phyloP scores from a whole-genome alignment of 1,140 invertebrate species.

The Caerostris darwini region DNA sequence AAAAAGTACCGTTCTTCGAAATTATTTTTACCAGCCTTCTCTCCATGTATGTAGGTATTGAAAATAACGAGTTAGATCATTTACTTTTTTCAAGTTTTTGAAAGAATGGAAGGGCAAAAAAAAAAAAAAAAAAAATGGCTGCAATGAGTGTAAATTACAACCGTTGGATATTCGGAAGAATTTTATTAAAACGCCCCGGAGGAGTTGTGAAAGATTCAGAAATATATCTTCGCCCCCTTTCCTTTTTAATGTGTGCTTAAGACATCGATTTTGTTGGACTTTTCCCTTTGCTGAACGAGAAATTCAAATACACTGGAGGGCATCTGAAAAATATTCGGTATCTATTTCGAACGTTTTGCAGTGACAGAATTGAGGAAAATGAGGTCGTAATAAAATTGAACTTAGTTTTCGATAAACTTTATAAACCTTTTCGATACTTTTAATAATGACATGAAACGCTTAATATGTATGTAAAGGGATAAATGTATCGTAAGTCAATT shows the following conservation, averaged over 20 bases:
- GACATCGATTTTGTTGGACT: conserved; percentile 35
- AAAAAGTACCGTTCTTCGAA: conserved; percentile 1
- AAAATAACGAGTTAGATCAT: conserved; percentile 55
- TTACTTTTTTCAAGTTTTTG: conserved; percentile 41
- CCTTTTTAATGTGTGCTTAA: conserved; percentile 48
- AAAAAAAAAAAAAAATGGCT: background rate
- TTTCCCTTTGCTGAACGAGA: background rate
- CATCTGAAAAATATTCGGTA: background rate
- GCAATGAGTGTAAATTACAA: conserved; percentile 38
- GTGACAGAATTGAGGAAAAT: background rate
- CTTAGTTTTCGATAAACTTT: background rate
- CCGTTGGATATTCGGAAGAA: conserved; percentile 27
- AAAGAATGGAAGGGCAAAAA: background rate
- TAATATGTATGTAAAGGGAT: background rate
- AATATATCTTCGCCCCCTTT: conserved; percentile 42
- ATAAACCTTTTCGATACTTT: background rate
- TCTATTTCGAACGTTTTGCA: background rate
- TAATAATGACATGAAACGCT: background rate
- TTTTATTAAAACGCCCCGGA: conserved; percentile 50
- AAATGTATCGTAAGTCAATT: background rate
- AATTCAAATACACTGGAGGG: background rate
- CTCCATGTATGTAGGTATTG: conserved; percentile 27
- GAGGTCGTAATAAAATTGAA: background rate
- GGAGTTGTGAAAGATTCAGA: conserved; percentile 21
- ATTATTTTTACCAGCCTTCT: conserved; percentile 39